phyloP scores from a whole-genome alignment of 2,113 vertebrate species.

The Xiphias gladius region DNA sequence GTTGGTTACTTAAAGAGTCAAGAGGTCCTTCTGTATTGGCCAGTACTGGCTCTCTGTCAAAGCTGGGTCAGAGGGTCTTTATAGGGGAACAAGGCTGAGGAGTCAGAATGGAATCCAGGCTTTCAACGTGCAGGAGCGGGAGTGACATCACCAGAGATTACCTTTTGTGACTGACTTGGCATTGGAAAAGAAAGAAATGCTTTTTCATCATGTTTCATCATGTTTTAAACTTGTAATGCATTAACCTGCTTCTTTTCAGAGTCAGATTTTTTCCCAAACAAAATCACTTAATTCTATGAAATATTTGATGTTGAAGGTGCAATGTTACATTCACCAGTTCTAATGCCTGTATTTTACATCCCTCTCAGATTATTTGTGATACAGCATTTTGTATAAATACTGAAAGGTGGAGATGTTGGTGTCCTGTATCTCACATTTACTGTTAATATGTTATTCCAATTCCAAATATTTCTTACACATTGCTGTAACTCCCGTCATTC shows the following conservation, averaged over 20 bases:
- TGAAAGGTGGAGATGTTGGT: background rate
- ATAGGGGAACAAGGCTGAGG: background rate
- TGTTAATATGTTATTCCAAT: too few relatives aligned
- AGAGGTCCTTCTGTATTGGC: conserved; percentile 16
- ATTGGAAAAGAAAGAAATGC: background rate
- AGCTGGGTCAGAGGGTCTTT: conserved; percentile 21
- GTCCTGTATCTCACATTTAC: background rate
- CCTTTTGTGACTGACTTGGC: conserved; percentile 6
- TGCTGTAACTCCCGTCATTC: too few relatives aligned
- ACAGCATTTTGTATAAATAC: background rate
- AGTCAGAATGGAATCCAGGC: background rate
- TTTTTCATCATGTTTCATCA: conserved; percentile 26
- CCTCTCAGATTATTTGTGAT: background rate
- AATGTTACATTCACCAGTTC: background rate
- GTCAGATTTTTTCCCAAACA: background rate
- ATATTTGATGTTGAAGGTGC: background rate
- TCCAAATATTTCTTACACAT: too few relatives aligned
- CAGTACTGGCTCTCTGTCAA: background rate
- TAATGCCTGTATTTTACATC: background rate
- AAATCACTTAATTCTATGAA: background rate
- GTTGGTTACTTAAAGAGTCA: conserved; percentile 12
- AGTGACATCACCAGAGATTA: conserved; percentile 15
- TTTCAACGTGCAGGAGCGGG: conserved; percentile 14
- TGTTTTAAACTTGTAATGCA: conserved; percentile 3
- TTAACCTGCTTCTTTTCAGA: background rate